Conservation (phyloP, 2,113 vertebrate genomes). For the Anoplopoma fimbria region DNA sequence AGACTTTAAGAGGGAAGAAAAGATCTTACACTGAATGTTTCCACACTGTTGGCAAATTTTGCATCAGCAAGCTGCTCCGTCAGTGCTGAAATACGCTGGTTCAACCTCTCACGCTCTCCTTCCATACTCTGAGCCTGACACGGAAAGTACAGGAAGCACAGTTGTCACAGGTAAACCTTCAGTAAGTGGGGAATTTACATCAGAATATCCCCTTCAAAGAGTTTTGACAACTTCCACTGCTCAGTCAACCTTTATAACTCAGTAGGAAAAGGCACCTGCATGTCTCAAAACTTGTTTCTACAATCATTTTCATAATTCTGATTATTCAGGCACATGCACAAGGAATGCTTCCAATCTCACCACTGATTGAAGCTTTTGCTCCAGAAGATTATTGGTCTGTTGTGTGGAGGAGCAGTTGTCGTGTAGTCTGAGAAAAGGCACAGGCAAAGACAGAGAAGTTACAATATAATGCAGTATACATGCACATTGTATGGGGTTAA, state of each 20-base stretch:
- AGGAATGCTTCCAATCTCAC: slow-evolving; percentile 68
- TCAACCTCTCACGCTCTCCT: slow-evolving; percentile 80
- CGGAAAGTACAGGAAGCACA: slow-evolving; percentile 9
- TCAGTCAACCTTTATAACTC: background rate
- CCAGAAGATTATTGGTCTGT: slow-evolving; percentile 78
- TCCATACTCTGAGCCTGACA: slow-evolving; percentile 79
- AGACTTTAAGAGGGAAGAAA: background rate
- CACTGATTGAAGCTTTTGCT: slow-evolving; percentile 80
- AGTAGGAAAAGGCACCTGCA: background rate
- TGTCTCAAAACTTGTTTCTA: background rate
- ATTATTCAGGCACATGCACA: background rate
- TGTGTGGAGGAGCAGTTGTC: slow-evolving; percentile 79
- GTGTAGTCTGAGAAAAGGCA: slow-evolving; percentile 77
- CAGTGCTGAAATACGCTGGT: slow-evolving; percentile 79
- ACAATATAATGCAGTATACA: background rate
- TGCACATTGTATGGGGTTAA: background rate
- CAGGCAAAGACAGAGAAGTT: background rate
- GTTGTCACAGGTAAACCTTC: background rate
- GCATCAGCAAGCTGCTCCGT: slow-evolving; percentile 79
- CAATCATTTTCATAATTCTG: background rate
- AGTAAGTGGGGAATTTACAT: background rate
- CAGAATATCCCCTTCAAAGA: background rate
- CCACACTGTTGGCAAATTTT: slow-evolving; percentile 77
- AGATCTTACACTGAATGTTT: slow-evolving; percentile 81
- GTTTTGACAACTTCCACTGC: background rate